Conservation (phyloP, 2,888 invertebrate genomes). For the Lasioglossum leucozonium region DNA sequence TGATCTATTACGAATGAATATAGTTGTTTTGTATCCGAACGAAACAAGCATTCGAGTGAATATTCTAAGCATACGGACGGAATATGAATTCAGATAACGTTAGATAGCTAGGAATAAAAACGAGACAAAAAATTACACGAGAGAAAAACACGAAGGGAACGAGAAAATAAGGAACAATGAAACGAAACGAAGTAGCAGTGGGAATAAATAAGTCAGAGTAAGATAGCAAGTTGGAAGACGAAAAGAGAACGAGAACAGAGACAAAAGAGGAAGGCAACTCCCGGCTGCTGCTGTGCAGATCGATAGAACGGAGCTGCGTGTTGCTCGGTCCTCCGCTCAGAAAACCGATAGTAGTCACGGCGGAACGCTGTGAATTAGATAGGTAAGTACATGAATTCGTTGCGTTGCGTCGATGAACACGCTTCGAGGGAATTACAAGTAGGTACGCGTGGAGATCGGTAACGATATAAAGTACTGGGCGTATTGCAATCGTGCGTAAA, state of each 20-base stretch:
- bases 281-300: slow-evolving; percentile 66
- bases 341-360: slow-evolving; percentile 59
- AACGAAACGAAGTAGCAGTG: not conserved
- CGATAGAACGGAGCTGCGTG: slow-evolving; percentile 80
- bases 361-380: slow-evolving; percentile 53
- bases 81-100: too few relatives aligned
- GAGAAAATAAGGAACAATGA: not conserved
- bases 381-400: slow-evolving; percentile 21
- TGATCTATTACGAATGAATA: too few relatives aligned
- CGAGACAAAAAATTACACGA: too few relatives aligned
- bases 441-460: too few relatives aligned
- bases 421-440: not conserved
- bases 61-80: too few relatives aligned
- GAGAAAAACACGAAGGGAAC: too few relatives aligned
- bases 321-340: slow-evolving; percentile 68
- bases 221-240: not conserved
- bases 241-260: slow-evolving; percentile 39
- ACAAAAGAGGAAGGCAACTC: slow-evolving; percentile 8
- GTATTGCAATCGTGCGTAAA: too few relatives aligned
- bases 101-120: too few relatives aligned
- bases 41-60: too few relatives aligned
- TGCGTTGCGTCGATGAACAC: not conserved
- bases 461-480: not conserved
- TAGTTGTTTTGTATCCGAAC: too few relatives aligned
- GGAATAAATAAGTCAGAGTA: not conserved